A percentile compares a stretch with the other conserved stretches of the same genome.
Evolutionary conservation across 1,140 invertebrate genomes (phyloP).

Genomic region (Neelides sp.): DNA sequence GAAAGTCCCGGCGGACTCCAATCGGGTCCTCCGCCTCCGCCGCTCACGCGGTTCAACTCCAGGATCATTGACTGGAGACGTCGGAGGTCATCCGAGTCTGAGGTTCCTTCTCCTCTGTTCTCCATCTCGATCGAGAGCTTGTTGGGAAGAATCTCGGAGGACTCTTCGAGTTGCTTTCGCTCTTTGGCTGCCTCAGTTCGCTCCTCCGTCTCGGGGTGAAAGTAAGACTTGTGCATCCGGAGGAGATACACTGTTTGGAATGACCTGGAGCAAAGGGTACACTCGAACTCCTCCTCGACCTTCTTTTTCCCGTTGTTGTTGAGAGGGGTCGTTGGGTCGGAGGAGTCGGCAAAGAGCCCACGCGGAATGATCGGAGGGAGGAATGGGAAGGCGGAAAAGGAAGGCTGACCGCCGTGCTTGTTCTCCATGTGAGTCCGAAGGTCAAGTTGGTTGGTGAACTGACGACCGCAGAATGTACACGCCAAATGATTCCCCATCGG

Average conservation of each 20-base stretch:
- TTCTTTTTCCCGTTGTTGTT: slow-evolving; percentile 7
- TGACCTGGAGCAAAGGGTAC: slow-evolving; percentile 43
- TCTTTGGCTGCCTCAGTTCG: slow-evolving; percentile 38
- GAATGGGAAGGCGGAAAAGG: slow-evolving; percentile 13
- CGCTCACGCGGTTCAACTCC: slow-evolving; percentile 60
- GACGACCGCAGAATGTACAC: too few species aligned
- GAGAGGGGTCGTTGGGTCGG: not conserved
- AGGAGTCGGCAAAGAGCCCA: not conserved
- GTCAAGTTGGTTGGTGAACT: too few species aligned
- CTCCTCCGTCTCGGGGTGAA: slow-evolving; percentile 32
- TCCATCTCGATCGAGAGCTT: slow-evolving; percentile 10
- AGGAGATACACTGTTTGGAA: slow-evolving; percentile 44
- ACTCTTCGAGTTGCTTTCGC: slow-evolving; percentile 11
- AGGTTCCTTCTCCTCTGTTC: slow-evolving; percentile 30
- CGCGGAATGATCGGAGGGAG: slow-evolving; percentile 2
- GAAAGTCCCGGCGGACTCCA: slow-evolving; percentile 38
- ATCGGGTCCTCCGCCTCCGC: slow-evolving; percentile 38
- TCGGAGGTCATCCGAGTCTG: slow-evolving; percentile 54
- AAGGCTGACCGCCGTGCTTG: slow-evolving; percentile 25
- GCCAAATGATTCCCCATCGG: too few species aligned
- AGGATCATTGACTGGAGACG: slow-evolving; percentile 84
- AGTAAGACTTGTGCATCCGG: slow-evolving; percentile 42
- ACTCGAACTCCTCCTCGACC: slow-evolving; percentile 37
- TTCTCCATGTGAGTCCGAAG: slow-evolving; percentile 19
- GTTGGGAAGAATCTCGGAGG: slow-evolving; percentile 8